These are phyloP conservation scores for Philaenus spumarius DNA, from an alignment of 1,140 invertebrate species.

Conservation along the genomic window DNA sequence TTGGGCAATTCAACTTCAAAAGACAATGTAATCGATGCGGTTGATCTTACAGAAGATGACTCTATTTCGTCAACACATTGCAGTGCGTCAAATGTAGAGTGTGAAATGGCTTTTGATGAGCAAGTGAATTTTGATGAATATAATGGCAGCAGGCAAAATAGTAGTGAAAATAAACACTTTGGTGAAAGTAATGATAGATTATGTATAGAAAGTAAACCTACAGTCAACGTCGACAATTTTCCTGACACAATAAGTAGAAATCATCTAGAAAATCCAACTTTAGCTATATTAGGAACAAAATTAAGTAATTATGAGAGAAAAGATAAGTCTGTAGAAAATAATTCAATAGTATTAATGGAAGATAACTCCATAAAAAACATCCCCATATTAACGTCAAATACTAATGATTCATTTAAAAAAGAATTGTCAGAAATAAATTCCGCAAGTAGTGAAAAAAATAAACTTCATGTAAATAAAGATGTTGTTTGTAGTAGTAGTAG, in stretches of 20 bases:
- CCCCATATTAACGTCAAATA: no score
- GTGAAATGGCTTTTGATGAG: background rate
- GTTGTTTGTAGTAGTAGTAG: no score
- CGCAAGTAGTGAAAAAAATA: no score
- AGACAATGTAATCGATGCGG: background rate
- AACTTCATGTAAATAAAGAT: no score
- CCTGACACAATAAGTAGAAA: background rate
- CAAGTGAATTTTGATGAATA: no score
- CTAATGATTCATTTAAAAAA: no score
- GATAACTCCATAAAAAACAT: constrained; percentile 38
- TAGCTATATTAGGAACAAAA: no score
- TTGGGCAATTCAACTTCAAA: background rate
- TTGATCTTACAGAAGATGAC: background rate
- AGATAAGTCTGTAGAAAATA: background rate
- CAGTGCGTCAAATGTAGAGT: background rate
- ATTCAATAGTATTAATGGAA: constrained; percentile 20
- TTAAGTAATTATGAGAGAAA: background rate
- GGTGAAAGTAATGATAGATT: no score
- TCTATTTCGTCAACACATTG: no score
- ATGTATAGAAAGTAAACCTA: background rate
- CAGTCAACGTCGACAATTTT: background rate
- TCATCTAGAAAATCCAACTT: no score
- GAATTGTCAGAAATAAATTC: no score
- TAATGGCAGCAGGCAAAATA: background rate
- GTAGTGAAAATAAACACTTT: no score